Conservation (phyloP, 2,113 vertebrate genomes). For the Chlamydotis undulata region DNA sequence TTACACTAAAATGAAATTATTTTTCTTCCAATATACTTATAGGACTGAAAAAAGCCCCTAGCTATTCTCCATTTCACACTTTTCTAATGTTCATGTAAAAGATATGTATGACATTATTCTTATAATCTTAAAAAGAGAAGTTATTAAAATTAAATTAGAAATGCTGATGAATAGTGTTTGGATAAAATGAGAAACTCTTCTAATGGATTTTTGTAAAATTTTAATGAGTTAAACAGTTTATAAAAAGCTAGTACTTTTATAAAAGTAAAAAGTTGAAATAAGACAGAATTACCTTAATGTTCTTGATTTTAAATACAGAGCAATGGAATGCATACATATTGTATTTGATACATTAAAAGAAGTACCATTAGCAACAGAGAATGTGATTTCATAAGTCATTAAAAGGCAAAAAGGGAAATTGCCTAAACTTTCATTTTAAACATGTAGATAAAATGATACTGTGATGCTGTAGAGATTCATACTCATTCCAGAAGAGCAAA, state of each 20-base stretch:
- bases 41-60: not conserved
- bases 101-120: not conserved
- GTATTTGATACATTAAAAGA: not conserved
- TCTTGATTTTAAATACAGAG: conserved; percentile 1
- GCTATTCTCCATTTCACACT: not conserved
- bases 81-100: not conserved
- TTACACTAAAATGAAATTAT: not conserved
- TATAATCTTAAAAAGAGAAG: not conserved
- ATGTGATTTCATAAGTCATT: not conserved
- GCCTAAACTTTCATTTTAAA: not conserved
- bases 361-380: not conserved
- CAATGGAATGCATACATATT: not conserved
- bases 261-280: conserved; percentile 2
- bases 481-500: not conserved
- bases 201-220: conserved; percentile 10
- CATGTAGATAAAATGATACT: not conserved
- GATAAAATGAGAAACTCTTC: not conserved
- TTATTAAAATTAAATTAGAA: conserved; percentile 54
- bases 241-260: not conserved
- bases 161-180: not conserved
- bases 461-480: not conserved
- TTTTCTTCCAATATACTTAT: conserved; percentile 10
- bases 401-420: not conserved
- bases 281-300: not conserved
- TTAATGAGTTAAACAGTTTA: conserved; percentile 31